These are phyloP conservation scores for Picathartes gymnocephalus DNA, from an alignment of 2,113 vertebrate species.

Conservation along the genomic window DNA sequence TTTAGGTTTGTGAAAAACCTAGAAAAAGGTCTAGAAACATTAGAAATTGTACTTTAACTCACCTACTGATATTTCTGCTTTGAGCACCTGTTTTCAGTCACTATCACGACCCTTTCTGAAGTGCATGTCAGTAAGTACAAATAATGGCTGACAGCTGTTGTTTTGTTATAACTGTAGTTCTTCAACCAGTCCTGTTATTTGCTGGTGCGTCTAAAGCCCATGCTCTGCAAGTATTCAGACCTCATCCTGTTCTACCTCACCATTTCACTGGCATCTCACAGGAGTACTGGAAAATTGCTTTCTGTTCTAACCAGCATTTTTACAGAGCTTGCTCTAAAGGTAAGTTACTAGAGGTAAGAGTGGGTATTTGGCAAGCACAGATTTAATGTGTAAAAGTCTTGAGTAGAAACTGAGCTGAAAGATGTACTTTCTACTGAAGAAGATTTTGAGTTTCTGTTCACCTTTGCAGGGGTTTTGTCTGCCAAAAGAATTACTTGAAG, in stretches of 20 bases:
- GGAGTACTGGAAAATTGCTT: slow-evolving; percentile 88
- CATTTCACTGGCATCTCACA: slow-evolving; percentile 82
- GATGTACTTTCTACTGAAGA: neutral
- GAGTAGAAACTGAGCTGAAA: neutral
- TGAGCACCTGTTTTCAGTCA: neutral
- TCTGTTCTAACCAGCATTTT: slow-evolving; percentile 88
- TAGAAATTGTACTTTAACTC: neutral
- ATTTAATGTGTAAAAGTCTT: neutral
- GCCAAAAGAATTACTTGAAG: slow-evolving; percentile 87
- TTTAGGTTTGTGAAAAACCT: neutral
- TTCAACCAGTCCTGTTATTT: slow-evolving; percentile 79
- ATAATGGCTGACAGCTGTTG: neutral
- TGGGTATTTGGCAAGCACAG: neutral
- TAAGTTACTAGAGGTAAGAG: slow-evolving; percentile 32
- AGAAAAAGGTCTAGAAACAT: neutral
- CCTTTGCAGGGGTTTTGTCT: slow-evolving; percentile 89
- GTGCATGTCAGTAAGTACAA: neutral
- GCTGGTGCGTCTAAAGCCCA: slow-evolving; percentile 82
- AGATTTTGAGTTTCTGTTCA: neutral
- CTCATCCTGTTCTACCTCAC: slow-evolving; percentile 86
- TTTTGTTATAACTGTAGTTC: slow-evolving; percentile 54
- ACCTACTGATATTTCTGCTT: neutral
- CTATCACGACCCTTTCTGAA: neutral
- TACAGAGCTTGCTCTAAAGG: slow-evolving; percentile 90
- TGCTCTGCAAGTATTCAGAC: slow-evolving; percentile 85